Base-by-base conservation (phyloP, 2,113 vertebrate species). In the Microtus oregoni region DNA sequence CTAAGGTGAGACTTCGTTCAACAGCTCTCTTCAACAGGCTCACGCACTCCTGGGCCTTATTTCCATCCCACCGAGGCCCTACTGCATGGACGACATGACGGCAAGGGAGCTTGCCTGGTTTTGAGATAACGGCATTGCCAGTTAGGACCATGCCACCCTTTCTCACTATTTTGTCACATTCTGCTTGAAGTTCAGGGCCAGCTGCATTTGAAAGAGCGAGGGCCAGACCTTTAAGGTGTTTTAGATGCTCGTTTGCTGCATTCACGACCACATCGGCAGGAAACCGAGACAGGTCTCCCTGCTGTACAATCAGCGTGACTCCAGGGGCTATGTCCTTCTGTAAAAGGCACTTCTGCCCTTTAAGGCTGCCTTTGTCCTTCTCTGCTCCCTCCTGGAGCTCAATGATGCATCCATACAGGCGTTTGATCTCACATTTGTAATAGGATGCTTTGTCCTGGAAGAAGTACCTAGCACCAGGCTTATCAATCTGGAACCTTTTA, bases 1-100 rank as follows among this genome's bases (percentile, higher is more conserved):
- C 41, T 41, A 41, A 41, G 41, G 41, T 41, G 41, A 41, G 41
- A 41, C 41, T 41, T 41, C 41, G 41, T 41, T 41, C 41, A 2
- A 41, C 41, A 41, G 41, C 41, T 41, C 41, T 41, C 41, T 41
- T 41, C 41, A 41, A 41, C 41, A 41, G 41, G 41, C 41, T 41
- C 41, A 41, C 41, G 41, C 41, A 41, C 41, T 41, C 41, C 41
- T 41, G 41, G 41, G 41, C 41, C 41, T 41, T 41, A 41, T 41
- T 41, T 41, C 41, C 98, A 0, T 72, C 96, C 98, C 98, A 99
- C 11, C 2, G 55, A 70, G 99, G 99, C 65, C 97, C 99, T 3
- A 99, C 98, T 1, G 98, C 98, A 2, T 99, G 99, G 68, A 99
- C 99, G 28, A 99, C 78, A 0, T 98, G 98, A 87, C 96, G 98